A percentile compares a stretch with the other conserved stretches of the same genome.
These are phyloP conservation scores for Pteruthius melanotis DNA, from an alignment of 2,113 vertebrate species.

Conservation along the genomic window DNA sequence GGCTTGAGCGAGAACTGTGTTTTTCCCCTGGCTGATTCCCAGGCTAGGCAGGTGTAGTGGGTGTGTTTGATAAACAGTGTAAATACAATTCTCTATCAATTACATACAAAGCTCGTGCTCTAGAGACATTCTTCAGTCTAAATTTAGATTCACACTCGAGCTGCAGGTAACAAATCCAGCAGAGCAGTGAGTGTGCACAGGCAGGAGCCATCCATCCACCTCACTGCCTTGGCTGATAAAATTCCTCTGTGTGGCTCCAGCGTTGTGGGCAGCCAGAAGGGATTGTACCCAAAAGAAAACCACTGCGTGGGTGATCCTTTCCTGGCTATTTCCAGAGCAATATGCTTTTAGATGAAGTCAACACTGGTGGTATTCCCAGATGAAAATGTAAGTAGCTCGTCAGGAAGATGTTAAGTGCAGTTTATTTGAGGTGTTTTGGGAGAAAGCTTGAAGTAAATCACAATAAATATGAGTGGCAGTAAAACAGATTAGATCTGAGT, in stretches of 20 bases:
- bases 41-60: background rate
- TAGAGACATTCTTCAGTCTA: background rate
- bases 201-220: background rate
- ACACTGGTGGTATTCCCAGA: background rate
- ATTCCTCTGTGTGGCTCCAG: background rate
- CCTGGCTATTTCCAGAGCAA: background rate
- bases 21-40: background rate
- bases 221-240: background rate
- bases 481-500: background rate
- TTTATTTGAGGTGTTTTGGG: background rate
- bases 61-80: background rate
- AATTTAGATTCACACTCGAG: background rate
- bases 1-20: background rate
- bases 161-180: background rate
- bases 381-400: background rate
- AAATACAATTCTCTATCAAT: background rate
- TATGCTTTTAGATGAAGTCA: background rate
- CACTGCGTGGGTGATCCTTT: fast-evolving
- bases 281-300: background rate
- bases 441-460: background rate
- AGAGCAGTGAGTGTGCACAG: background rate
- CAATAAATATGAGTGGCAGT: background rate
- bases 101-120: background rate
- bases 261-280: background rate
- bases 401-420: background rate